Evolutionary conservation across 2,113 vertebrate species (phyloP), one percentile per base, ranked within the genome.

Genomic region (Jacana jacana): DNA sequence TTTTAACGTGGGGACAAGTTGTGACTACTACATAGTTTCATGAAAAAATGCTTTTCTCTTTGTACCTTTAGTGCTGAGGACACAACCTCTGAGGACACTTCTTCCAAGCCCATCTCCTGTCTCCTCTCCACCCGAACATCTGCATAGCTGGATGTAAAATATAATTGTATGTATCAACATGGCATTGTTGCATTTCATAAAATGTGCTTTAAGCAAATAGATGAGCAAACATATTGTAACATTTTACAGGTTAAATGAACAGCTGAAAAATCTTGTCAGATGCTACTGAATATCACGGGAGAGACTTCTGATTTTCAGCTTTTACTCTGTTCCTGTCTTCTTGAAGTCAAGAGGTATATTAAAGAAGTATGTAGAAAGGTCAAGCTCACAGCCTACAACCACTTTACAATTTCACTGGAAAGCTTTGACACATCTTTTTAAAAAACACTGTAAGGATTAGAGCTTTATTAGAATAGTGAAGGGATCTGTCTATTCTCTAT

Each of bases 41-140:
- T 25, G 28, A 79, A 72, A 71, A 88, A 77, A 83, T 20, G 17
- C 23, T 83, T 76, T 85, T 77, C 48, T 75, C 2, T 0, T 63
- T 73, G 17, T 97, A 98, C 98, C 98, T 98, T 98, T 55, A 98
- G 93, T 72, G 94, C 90, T 12, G 98, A 96, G 81, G 98, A 97
- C 91, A 97, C 84, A 48, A 89, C 88, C 81, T 98, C 97, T 17
- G 97, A 85, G 35, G 98, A 93, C 3, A 95, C 95, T 69, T 98
- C 98, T 95, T 98, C 97, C 96, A 98, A 94, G 65, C 97, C 97
- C 94, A 98, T 86, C 88, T 98, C 98, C 88, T 98, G 98, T 85
- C 97, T 98, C 76, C 98, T 98, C 69, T 98, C 98, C 70, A 98
- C 98, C 19, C 96, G 98, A 95, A 98, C 98, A 81, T 98, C 98